phyloP scores from a whole-genome alignment of 2,888 invertebrate species.

The Kuschelorhynchus macadamiae region DNA sequence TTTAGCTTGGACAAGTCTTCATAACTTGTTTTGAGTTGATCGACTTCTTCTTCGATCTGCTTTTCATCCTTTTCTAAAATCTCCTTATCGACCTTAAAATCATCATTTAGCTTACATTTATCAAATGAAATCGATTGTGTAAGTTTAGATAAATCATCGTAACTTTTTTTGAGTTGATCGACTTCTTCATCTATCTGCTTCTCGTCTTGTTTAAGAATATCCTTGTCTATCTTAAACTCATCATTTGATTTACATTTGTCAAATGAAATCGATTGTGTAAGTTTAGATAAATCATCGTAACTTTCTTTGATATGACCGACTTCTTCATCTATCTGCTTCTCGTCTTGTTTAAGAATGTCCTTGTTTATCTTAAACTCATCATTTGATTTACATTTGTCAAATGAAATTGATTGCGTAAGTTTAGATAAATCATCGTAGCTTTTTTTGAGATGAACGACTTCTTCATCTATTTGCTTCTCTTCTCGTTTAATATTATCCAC shows the following conservation, averaged over 20 bases:
- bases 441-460: conserved; percentile 41
- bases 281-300: conserved; percentile 30
- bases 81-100: conserved; percentile 41
- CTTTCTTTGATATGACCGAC: conserved; percentile 40
- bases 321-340: conserved; percentile 49
- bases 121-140: conserved; percentile 46
- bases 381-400: conserved; percentile 45
- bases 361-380: conserved; percentile 1
- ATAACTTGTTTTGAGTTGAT: conserved; percentile 44
- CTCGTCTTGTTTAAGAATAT: conserved; percentile 49
- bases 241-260: conserved; percentile 46
- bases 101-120: conserved; percentile 44
- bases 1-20: conserved; percentile 51
- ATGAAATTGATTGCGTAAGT: conserved; percentile 47
- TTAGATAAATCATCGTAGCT: conserved; percentile 50
- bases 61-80: conserved; percentile 51
- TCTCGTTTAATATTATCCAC: conserved; percentile 41
- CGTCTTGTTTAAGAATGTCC: conserved; percentile 36
- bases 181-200: conserved; percentile 48
- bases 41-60: conserved; percentile 45
- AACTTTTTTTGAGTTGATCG: conserved; percentile 43
- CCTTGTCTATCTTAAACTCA: conserved; percentile 28
- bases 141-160: conserved; percentile 33
- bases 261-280: conserved; percentile 40
- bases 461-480: conserved; percentile 42